Conservation (phyloP, 2,113 vertebrate species). For the Pica pica region DNA sequence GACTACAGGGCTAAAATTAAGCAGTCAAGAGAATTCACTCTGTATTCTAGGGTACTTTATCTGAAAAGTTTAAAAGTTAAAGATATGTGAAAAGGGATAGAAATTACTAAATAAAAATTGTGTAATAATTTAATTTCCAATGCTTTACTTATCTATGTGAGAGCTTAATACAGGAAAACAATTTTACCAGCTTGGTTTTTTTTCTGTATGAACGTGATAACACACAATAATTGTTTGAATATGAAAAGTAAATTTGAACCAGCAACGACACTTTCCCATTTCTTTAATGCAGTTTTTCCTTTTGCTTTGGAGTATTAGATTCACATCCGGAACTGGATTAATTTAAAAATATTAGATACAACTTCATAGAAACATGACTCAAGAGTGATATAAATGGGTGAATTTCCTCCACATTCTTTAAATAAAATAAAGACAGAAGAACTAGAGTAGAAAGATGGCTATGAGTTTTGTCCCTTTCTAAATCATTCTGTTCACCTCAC, state of each 20-base stretch:
- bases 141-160: background rate
- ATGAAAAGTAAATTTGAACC: background rate
- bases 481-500: background rate
- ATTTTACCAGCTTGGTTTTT: background rate
- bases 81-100: background rate
- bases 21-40: background rate
- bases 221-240: background rate
- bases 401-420: background rate
- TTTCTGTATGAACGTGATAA: background rate
- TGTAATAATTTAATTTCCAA: background rate
- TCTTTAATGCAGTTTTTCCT: background rate
- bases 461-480: background rate
- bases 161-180: background rate
- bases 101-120: background rate
- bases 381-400: background rate
- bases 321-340: background rate
- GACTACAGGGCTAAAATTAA: background rate
- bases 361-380: background rate
- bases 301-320: background rate
- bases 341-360: constrained; percentile 8
- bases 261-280: constrained; percentile 27
- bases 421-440: background rate
- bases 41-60: background rate
- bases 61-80: background rate
- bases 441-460: background rate